Percentiles rank a stretch among this genome's conserved stretches.
Conservation (phyloP, 37 sponge, comb jelly and placozoan genomes). For the Bolinopsis microptera region DNA sequence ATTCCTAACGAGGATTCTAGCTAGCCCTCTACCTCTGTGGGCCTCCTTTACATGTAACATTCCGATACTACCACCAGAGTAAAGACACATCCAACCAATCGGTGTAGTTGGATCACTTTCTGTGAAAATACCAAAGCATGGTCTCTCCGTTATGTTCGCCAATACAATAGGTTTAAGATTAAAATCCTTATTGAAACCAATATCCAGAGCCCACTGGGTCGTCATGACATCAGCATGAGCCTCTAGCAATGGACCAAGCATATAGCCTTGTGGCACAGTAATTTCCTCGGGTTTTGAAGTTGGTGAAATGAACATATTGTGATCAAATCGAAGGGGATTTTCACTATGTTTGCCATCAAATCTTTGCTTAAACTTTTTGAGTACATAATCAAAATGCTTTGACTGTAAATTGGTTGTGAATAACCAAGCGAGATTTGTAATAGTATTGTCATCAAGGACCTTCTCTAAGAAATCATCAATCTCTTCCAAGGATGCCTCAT, state of each 20-base stretch:
- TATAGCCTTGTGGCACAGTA: not conserved
- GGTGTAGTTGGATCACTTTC: not conserved
- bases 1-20: not conserved
- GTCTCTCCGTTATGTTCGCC: slow-evolving; percentile 12
- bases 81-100: not conserved
- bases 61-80: not conserved
- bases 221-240: not conserved
- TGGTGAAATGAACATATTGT: not conserved
- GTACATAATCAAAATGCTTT: not conserved
- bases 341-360: not conserved
- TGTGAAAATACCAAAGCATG: not conserved
- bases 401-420: not conserved
- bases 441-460: not conserved
- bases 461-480: not conserved
- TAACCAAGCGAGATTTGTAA: not conserved
- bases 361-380: not conserved
- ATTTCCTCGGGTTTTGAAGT: not conserved
- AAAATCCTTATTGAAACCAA: not conserved
- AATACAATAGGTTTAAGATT: not conserved
- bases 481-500: not conserved
- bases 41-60: not conserved
- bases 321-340: not conserved
- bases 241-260: not conserved
- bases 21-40: not conserved
- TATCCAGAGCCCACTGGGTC: not conserved